A percentile compares a stretch with the other conserved stretches of the same genome.
Evolutionary conservation across 2,113 vertebrate species (phyloP).

Genomic region (Spea bombifrons): DNA sequence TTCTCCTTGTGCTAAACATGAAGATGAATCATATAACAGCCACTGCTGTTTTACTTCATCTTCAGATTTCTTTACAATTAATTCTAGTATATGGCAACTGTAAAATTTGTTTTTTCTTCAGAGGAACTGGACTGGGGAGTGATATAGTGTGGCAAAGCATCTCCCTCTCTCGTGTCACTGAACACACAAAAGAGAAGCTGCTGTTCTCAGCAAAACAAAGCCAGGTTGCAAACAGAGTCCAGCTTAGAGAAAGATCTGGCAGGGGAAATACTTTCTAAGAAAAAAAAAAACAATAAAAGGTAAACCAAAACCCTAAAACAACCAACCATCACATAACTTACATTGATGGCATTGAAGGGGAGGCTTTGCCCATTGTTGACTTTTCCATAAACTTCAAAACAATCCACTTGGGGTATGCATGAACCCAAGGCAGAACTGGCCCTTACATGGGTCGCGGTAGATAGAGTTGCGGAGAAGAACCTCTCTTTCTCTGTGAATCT

Average conservation of each 20-base stretch:
- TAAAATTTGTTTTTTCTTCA: no score
- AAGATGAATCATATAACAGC: no score
- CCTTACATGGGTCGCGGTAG: no score
- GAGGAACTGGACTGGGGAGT: not conserved
- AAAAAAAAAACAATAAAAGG: no score
- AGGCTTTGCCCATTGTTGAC: not conserved
- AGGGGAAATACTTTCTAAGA: not conserved
- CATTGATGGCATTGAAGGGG: not conserved
- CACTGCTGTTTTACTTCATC: no score
- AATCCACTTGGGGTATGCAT: not conserved
- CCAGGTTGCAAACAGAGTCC: not conserved
- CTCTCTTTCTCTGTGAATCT: no score
- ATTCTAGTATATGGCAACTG: no score
- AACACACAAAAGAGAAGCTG: constrained; percentile 22
- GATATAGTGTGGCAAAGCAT: constrained; percentile 10
- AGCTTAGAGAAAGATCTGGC: constrained; percentile 13
- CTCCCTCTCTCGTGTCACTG: constrained; percentile 14
- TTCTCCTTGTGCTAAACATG: no score
- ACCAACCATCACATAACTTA: not conserved
- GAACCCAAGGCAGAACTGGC: no score
- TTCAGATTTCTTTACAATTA: no score
- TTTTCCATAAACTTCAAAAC: not conserved
- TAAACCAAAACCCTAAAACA: no score
- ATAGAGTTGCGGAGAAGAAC: no score
- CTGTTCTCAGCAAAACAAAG: constrained; percentile 27